Conservation (phyloP, 2,888 invertebrate genomes). For the Agrotis puta region DNA sequence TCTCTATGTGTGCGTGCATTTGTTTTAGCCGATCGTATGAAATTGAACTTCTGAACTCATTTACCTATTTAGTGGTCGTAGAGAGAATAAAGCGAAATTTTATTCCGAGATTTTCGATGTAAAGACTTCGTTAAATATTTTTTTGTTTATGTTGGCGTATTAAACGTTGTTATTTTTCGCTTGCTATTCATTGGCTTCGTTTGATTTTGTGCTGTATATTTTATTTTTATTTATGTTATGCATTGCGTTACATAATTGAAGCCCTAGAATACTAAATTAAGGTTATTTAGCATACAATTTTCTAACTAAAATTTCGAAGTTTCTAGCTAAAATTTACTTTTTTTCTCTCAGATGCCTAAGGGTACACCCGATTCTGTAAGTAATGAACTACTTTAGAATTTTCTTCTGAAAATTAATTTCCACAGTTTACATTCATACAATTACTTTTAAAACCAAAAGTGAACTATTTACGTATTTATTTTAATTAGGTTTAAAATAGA, state of each 20-base stretch:
- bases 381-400: no score
- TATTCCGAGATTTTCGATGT: conserved; percentile 19
- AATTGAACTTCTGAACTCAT: neutral
- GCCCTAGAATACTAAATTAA: no score
- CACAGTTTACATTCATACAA: no score
- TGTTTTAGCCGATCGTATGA: neutral
- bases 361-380: no score
- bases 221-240: neutral
- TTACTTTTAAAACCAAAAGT: no score
- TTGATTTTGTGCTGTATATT: neutral
- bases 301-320: no score
- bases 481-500: neutral
- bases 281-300: no score
- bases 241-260: no score
- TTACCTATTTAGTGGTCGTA: neutral
- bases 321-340: no score
- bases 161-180: conserved; percentile 5
- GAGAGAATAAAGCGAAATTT: conserved; percentile 22
- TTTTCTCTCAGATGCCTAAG: no score
- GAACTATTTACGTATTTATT: no score
- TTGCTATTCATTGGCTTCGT: neutral
- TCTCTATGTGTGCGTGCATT: neutral
- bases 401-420: neutral
- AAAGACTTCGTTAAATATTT: conserved; percentile 25
- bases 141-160: conserved; percentile 10